Evolutionary conservation across 2,113 vertebrate genomes (phyloP).

Genomic region (Burhinus oedicnemus): DNA sequence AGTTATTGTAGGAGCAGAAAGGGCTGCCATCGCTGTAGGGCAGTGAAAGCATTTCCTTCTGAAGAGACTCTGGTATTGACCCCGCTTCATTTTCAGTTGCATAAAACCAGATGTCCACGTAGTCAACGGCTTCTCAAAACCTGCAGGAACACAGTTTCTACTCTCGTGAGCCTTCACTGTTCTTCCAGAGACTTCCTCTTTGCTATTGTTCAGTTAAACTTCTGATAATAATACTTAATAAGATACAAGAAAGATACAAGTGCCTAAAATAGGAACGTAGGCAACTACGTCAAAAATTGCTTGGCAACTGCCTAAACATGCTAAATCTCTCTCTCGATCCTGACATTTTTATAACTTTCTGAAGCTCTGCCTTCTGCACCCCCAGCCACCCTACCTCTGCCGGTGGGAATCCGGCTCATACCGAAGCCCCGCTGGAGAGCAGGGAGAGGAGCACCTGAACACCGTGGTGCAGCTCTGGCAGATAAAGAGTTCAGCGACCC

Average conservation of each 20-base stretch:
- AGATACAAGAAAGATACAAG: background rate
- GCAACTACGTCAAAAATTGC: background rate
- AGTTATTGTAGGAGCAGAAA: background rate
- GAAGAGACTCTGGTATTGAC: background rate
- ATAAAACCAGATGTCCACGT: background rate
- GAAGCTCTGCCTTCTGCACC: background rate
- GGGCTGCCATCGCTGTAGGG: too few species aligned
- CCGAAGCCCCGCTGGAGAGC: background rate
- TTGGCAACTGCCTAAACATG: background rate
- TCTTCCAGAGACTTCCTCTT: background rate
- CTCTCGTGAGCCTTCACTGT: background rate
- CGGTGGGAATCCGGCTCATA: accelerated
- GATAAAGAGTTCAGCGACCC: too few species aligned
- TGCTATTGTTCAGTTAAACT: background rate
- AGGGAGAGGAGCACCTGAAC: too few species aligned
- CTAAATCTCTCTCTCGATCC: background rate
- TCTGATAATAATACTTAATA: background rate
- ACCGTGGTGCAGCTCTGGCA: background rate
- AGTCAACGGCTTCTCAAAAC: background rate
- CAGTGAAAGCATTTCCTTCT: background rate
- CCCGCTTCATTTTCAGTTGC: accelerated
- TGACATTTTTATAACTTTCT: background rate
- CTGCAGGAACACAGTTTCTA: background rate
- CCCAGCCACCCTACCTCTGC: too few species aligned
- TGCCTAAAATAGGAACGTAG: background rate